Conservation (phyloP, 2,113 vertebrate species). For the Aptenodytes patagonicus region DNA sequence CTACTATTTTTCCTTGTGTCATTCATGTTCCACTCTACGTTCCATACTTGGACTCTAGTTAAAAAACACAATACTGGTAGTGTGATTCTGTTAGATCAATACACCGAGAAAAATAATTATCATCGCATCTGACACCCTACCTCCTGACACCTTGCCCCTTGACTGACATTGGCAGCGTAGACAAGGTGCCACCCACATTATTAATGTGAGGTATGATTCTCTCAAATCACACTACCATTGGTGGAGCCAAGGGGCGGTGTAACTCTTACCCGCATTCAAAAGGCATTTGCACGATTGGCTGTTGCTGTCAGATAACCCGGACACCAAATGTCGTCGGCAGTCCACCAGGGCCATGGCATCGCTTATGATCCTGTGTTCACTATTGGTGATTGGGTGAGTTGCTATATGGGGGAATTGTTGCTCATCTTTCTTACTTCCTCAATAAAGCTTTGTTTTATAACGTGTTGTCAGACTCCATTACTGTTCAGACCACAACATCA, state of each 20-base stretch:
- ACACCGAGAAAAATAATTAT: not conserved
- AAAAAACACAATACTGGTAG: not conserved
- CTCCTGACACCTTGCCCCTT: too few relatives aligned
- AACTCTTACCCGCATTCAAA: too few relatives aligned
- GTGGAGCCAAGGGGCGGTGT: too few relatives aligned
- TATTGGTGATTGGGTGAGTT: not conserved
- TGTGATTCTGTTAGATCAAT: not conserved
- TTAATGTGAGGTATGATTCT: too few relatives aligned
- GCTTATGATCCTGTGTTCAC: not conserved
- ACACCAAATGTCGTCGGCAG: not conserved
- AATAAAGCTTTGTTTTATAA: not conserved
- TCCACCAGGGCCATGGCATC: not conserved
- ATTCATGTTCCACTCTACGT: not conserved
- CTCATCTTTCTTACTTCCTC: not conserved
- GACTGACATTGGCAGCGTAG: too few relatives aligned
- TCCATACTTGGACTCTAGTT: not conserved
- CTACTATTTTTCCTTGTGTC: not conserved
- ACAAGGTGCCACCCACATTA: too few relatives aligned
- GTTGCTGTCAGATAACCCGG: not conserved
- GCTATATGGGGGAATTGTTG: not conserved
- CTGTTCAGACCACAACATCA: not conserved
- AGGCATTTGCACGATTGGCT: not conserved
- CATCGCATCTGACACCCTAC: not conserved
- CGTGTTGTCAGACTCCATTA: not conserved
- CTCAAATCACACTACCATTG: too few relatives aligned